These are phyloP conservation scores for Trissolcus brochymenae DNA, from an alignment of 2,888 invertebrate species.

Conservation along the genomic window DNA sequence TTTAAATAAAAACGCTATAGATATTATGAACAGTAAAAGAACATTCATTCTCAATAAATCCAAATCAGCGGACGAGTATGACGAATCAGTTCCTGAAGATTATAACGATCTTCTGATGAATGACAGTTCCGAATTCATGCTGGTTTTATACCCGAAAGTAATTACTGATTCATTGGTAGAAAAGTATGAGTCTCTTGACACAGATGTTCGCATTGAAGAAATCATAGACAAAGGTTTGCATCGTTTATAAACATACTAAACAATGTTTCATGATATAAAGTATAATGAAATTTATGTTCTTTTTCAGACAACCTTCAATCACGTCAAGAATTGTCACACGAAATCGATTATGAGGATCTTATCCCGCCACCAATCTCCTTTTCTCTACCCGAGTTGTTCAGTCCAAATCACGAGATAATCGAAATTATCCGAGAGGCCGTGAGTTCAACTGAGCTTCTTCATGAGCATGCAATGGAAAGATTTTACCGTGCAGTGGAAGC, in stretches of 20 bases:
- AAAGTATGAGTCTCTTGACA: too few relatives aligned
- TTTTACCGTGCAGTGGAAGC: constrained; percentile 87
- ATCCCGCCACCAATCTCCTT: constrained; percentile 88
- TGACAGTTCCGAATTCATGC: constrained; percentile 88
- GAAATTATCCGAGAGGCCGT: constrained; percentile 83
- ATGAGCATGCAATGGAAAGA: constrained; percentile 88
- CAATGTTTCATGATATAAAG: not conserved
- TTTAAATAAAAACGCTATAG: not conserved
- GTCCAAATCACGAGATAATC: constrained; percentile 79
- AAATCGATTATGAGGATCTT: constrained; percentile 78
- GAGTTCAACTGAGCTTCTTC: constrained; percentile 89
- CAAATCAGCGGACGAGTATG: constrained; percentile 42
- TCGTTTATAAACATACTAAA: not conserved
- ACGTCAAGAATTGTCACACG: not conserved
- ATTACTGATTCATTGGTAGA: too few relatives aligned
- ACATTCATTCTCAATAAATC: constrained; percentile 13
- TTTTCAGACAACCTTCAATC: constrained; percentile 26
- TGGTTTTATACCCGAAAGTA: constrained; percentile 82
- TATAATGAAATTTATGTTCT: not conserved
- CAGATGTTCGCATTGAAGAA: not conserved
- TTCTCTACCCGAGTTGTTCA: constrained; percentile 86
- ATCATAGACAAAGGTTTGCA: not conserved
- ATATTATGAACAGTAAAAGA: not conserved
- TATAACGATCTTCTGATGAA: constrained; percentile 75
- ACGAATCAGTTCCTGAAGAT: constrained; percentile 61